A percentile compares a stretch with the other conserved stretches of the same genome.
Conservation (phyloP, 1,140 invertebrate genomes). For the Caenorhabditis briggsae region DNA sequence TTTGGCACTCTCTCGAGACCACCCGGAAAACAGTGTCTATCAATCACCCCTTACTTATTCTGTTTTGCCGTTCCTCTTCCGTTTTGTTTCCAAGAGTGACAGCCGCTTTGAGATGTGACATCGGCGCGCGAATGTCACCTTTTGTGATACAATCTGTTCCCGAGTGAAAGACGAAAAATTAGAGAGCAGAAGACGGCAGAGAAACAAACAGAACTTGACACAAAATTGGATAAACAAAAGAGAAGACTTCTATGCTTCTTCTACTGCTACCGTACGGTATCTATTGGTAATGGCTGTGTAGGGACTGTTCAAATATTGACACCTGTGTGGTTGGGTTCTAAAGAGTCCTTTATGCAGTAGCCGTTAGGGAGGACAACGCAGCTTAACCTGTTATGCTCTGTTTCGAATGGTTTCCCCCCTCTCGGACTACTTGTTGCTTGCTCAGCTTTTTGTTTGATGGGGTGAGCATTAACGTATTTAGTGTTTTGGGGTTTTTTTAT, state of each 20-base stretch:
- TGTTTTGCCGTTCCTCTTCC: background rate
- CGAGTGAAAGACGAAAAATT: background rate
- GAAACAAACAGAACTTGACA: slow-evolving; percentile 50
- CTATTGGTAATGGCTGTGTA: background rate
- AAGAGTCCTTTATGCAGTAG: slow-evolving; percentile 41
- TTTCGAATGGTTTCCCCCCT: slow-evolving; percentile 16
- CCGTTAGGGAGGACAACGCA: background rate
- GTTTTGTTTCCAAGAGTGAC: slow-evolving; percentile 33
- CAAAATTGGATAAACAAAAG: slow-evolving; percentile 51
- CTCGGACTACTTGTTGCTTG: background rate
- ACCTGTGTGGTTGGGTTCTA: slow-evolving; percentile 1
- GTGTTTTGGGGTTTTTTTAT: too few species aligned
- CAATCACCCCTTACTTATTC: too few species aligned
- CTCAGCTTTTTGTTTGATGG: background rate
- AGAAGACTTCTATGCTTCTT: background rate
- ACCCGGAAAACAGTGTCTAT: background rate
- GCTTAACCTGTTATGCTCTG: slow-evolving; percentile 54
- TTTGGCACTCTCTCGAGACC: background rate
- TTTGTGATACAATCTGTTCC: slow-evolving; percentile 44
- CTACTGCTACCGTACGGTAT: background rate
- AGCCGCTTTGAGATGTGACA: slow-evolving; percentile 45
- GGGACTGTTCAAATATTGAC: slow-evolving; percentile 49
- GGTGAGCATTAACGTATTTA: too few species aligned
- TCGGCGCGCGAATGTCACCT: slow-evolving; percentile 43
- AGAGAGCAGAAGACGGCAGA: background rate